Percentiles rank a stretch among this genome's conserved stretches.
Evolutionary conservation across 2,113 vertebrate species (phyloP).

Genomic region (Mus musculus): DNA sequence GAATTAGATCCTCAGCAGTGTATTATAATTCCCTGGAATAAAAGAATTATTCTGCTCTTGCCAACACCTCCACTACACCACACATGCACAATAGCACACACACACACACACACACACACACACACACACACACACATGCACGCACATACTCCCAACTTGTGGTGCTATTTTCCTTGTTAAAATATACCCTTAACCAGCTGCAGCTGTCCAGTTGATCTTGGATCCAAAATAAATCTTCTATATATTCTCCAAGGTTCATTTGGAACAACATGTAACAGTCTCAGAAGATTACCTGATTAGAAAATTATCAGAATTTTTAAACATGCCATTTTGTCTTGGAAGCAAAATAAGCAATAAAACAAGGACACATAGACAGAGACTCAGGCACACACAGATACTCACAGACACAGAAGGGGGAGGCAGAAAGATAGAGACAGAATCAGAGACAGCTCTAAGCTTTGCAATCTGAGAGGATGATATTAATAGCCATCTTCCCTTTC

Average conservation of each 20-base stretch:
- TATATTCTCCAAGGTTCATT: neutral
- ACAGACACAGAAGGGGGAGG: neutral
- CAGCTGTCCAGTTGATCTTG: neutral
- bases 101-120: neutral
- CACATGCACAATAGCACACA: neutral
- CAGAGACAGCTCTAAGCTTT: neutral
- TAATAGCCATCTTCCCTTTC: rapidly evolving
- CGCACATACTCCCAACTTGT: no score
- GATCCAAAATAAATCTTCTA: neutral
- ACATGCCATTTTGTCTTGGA: neutral
- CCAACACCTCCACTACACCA: neutral
- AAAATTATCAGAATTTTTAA: slow-evolving; percentile 13
- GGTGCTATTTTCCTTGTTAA: neutral
- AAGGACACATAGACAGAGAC: neutral
- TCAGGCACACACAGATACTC: neutral
- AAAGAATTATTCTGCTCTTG: neutral
- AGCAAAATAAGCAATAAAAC: neutral
- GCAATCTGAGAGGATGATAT: neutral
- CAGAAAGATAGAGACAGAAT: neutral
- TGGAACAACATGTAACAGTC: neutral
- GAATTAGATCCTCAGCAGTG: neutral
- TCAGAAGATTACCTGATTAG: neutral
- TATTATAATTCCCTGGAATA: neutral
- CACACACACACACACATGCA: neutral
- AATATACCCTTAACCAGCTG: neutral